A percentile compares a stretch with the other conserved stretches of the same genome.
Evolutionary conservation across 2,113 vertebrate species (phyloP).

Genomic region (Podarcis cretensis): DNA sequence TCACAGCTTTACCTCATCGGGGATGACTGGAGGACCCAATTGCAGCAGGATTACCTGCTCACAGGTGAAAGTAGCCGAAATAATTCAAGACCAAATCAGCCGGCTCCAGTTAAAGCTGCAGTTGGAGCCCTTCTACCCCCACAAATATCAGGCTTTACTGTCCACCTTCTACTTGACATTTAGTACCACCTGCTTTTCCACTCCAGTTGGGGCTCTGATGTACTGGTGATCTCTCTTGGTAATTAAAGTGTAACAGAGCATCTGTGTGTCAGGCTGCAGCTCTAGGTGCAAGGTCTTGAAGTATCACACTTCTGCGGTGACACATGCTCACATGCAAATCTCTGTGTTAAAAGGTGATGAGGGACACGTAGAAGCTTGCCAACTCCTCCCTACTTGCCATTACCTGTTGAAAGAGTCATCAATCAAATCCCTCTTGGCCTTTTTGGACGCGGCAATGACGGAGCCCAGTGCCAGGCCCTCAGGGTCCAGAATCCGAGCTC

Average conservation of each 20-base stretch:
- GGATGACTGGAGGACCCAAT: no score
- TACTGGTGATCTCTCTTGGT: no score
- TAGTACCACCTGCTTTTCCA: no score
- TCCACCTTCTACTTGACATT: no score
- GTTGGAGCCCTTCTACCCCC: no score
- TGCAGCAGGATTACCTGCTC: neutral
- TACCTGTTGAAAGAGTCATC: slow-evolving; percentile 93
- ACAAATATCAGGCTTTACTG: no score
- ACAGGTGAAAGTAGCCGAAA: neutral
- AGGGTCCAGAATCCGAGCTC: slow-evolving; percentile 83
- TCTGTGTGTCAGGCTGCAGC: neutral
- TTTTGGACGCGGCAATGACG: slow-evolving; percentile 88
- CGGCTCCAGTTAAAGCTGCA: no score
- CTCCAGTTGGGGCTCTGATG: no score
- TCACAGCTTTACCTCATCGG: neutral
- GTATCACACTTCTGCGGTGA: neutral
- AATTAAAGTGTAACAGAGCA: no score
- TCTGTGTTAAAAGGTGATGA: neutral
- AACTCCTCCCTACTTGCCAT: neutral
- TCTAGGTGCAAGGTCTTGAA: neutral
- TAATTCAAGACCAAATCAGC: no score
- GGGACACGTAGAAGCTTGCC: neutral
- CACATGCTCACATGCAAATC: neutral
- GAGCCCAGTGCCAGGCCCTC: slow-evolving; percentile 91
- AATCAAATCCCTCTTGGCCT: slow-evolving; percentile 86